These are phyloP conservation scores for Cisticola juncidis DNA, from an alignment of 2,113 vertebrate genomes.

Conservation along the genomic window DNA sequence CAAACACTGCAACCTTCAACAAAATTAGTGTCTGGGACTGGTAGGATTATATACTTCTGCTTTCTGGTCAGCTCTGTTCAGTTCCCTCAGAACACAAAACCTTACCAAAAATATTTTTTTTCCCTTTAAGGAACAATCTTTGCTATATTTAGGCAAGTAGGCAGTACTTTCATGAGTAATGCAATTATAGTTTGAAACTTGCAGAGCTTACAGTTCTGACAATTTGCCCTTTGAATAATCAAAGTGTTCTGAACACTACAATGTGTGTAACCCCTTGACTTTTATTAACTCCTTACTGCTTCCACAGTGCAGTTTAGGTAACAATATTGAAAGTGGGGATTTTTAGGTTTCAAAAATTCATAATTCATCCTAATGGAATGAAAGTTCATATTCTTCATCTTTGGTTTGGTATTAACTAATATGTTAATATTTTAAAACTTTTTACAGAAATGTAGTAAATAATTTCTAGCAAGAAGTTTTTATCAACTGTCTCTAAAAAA, in stretches of 20 bases:
- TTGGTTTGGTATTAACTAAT: background rate
- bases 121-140: background rate
- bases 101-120: slow-evolving; percentile 59
- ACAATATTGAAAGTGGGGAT: background rate
- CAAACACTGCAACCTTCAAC: slow-evolving; percentile 70
- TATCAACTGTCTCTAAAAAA: background rate
- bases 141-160: background rate
- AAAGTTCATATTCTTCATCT: background rate
- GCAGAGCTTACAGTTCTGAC: background rate
- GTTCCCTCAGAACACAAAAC: slow-evolving; percentile 38
- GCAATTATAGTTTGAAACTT: background rate
- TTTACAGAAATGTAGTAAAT: background rate
- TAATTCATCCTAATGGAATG: background rate
- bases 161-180: background rate
- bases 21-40: slow-evolving; percentile 70
- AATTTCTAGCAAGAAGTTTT: background rate
- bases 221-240: background rate
- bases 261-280: background rate
- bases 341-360: background rate
- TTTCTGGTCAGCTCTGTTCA: slow-evolving; percentile 61
- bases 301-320: background rate
- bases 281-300: background rate
- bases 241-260: background rate
- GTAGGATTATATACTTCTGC: slow-evolving; percentile 71
- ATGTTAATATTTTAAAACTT: rapidly evolving